Evolutionary conservation across 2,888 invertebrate species (phyloP).

Genomic region (Axea sp.): DNA sequence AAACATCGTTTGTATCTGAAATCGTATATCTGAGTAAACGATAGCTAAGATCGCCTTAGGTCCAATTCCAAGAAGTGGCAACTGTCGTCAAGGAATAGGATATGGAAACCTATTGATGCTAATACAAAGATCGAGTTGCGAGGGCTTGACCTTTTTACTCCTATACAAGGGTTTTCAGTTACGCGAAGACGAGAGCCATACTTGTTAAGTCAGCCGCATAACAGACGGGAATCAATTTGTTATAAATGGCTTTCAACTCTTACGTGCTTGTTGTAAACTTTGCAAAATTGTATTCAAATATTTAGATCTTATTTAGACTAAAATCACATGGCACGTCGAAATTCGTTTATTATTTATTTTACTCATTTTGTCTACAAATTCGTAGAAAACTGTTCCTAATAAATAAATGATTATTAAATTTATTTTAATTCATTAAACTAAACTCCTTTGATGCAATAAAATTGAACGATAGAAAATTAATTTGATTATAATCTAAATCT

Average conservation of each 20-base stretch:
- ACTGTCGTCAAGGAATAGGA: constrained; percentile 64
- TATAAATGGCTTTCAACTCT: constrained; percentile 37
- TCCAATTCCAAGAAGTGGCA: constrained; percentile 48
- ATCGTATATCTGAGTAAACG: constrained; percentile 49
- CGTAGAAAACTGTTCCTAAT: too few relatives aligned
- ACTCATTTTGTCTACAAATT: too few relatives aligned
- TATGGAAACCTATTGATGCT: constrained; percentile 68
- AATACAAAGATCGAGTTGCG: constrained; percentile 65
- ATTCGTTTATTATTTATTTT: too few relatives aligned
- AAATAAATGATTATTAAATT: too few relatives aligned
- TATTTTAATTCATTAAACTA: too few relatives aligned
- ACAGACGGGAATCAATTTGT: constrained; percentile 41
- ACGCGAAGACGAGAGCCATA: constrained; percentile 53
- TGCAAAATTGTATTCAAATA: too few relatives aligned
- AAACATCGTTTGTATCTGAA: constrained; percentile 55
- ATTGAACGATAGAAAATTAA: too few relatives aligned
- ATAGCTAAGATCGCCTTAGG: constrained; percentile 45
- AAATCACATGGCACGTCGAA: too few relatives aligned
- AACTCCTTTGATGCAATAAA: too few relatives aligned
- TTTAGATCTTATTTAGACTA: too few relatives aligned
- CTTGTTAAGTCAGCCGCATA: constrained; percentile 47
- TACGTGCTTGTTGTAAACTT: too few relatives aligned
- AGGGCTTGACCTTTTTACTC: constrained; percentile 66
- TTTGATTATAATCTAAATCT: too few relatives aligned
- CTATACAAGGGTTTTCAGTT: constrained; percentile 67